Evolutionary conservation across 2,888 invertebrate species (phyloP), one percentile per base, ranked within the genome.

Genomic region (Ligdia adustata): DNA sequence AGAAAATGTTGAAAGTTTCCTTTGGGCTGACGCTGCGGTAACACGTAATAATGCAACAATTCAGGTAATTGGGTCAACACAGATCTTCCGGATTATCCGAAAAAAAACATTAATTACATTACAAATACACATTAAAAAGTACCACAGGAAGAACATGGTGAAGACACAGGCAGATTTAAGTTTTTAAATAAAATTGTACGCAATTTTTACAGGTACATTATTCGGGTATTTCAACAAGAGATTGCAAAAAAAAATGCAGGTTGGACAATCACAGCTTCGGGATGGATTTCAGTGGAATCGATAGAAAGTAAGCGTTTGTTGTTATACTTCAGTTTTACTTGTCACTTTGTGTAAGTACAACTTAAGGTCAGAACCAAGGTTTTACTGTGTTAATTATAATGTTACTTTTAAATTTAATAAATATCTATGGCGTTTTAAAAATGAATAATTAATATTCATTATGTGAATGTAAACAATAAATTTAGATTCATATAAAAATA

Each of bases 231-330:
- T 43, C 46, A 7, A 16, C 20, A 11, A 42, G 22, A 20, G 27
- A 40, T 43, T 22, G 6, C 1, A 27, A 35, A n/a, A 31, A 18
- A 6, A n/a, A 31, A 0, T n/a, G 5, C 1, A 5, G 1, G 9
- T 35, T 13, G 13, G 9, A 16, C 3, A 32, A 12, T n/a, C 3
- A 34, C 13, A n/a, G 7, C 5, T 48, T 42, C 37, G 55, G 51
- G 28, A 51, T 43, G 42, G 51, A 52, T 29, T 55, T 46, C 20
- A 55, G 55, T 22, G 55, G 55, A 0, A 11, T 45, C 9, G 40
- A 51, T 18, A 9, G 11, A 27, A 42, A 9, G 57, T 57, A 44
- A 28, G 44, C 27, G 20, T 22, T 15, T 5, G 5, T 9, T 11
- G n/a, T n/a, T n/a, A n/a, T n/a, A n/a, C n/a, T n/a, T n/a, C n/a